Evolutionary conservation across 2,888 invertebrate species (phyloP).

Genomic region (Capitulum mitella): DNA sequence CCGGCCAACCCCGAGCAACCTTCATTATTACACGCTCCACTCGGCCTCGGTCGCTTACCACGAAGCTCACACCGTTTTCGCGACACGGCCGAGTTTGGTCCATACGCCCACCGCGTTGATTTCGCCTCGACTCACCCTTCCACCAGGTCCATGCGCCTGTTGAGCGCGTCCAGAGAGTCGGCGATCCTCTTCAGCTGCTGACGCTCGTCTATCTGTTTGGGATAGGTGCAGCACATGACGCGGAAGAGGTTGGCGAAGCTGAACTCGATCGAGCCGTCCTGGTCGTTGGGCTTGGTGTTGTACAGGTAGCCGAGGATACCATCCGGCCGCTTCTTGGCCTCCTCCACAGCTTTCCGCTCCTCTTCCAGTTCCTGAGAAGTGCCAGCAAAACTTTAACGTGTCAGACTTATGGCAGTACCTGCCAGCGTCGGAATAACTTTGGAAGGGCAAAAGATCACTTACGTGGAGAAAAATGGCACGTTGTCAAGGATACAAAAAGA

Average conservation of each 20-base stretch:
- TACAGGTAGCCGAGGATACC: constrained; percentile 50
- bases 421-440: too few relatives aligned
- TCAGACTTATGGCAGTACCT: too few relatives aligned
- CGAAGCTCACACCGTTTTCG: too few relatives aligned
- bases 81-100: too few relatives aligned
- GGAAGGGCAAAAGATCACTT: too few relatives aligned
- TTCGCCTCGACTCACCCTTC: constrained; percentile 49
- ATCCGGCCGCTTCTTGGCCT: constrained; percentile 68
- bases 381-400: too few relatives aligned
- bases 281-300: constrained; percentile 59
- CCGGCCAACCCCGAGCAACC: too few relatives aligned
- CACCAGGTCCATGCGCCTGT: constrained; percentile 68
- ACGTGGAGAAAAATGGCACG: too few relatives aligned
- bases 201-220: constrained; percentile 77
- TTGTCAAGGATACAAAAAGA: too few relatives aligned
- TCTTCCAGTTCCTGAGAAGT: constrained; percentile 66
- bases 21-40: too few relatives aligned
- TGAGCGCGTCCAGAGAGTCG: constrained; percentile 69
- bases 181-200: constrained; percentile 76
- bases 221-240: constrained; percentile 82
- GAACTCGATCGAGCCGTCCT: constrained; percentile 83
- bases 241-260: constrained; percentile 82
- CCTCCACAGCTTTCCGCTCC: constrained; percentile 74
- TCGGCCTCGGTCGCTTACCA: too few relatives aligned
- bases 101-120: too few relatives aligned